These are phyloP conservation scores for Chrysomallon squamiferum DNA, from an alignment of 1,140 invertebrate genomes.

Conservation along the genomic window DNA sequence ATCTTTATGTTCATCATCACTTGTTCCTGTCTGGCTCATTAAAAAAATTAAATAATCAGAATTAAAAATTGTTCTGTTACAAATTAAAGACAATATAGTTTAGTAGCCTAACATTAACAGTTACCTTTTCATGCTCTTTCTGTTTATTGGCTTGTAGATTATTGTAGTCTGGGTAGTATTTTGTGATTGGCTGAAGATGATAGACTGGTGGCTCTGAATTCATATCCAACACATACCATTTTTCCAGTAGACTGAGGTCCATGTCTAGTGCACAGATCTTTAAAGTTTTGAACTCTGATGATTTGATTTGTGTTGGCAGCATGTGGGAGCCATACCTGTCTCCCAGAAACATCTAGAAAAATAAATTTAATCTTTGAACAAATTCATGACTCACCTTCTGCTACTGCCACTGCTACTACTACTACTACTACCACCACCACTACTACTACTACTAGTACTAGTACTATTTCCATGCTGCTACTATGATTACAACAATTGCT, in stretches of 20 bases:
- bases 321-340: constrained; percentile 46
- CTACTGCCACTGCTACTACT: too few relatives aligned
- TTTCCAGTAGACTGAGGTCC: constrained; percentile 82
- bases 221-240: constrained; percentile 95
- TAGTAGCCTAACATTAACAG: too few relatives aligned
- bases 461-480: not conserved
- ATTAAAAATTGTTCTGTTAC: too few relatives aligned
- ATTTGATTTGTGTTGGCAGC: constrained; percentile 35
- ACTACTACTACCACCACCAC: not conserved
- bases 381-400: not conserved
- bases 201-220: constrained; percentile 89
- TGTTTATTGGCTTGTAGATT: constrained; percentile 22
- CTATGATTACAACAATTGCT: not conserved
- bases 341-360: constrained; percentile 44
- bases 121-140: constrained; percentile 13
- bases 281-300: constrained; percentile 37
- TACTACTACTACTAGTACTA: not conserved
- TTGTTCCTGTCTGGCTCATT: too few relatives aligned
- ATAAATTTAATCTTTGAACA: constrained; percentile 1
- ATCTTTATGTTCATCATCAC: too few relatives aligned
- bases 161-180: constrained; percentile 27
- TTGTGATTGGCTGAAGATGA: constrained; percentile 73
- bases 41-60: too few relatives aligned
- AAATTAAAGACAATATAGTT: too few relatives aligned
- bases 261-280: constrained; percentile 24